Base-by-base conservation (phyloP, 2,797 vertebrate species). In the Morus bassanus region DNA sequence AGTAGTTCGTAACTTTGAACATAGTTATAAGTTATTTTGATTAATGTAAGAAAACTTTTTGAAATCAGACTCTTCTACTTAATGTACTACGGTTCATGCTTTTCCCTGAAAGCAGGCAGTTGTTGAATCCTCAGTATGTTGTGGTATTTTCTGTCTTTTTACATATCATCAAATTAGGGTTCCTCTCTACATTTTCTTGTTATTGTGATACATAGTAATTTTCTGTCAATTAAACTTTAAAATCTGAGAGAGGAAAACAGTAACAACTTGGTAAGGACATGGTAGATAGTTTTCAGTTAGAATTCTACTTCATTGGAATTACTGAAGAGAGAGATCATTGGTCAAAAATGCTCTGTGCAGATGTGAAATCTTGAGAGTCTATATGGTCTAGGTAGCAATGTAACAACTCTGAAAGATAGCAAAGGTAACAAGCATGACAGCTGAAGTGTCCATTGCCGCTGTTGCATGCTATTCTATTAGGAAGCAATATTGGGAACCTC, bases 1-100 rank as follows among this genome's bases (percentile, higher is more conserved):
- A 93, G 80, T 60, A 85, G 77, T 93, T 95, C 74, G 90, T 87
- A 84, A 95, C 91, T 97, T 96, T 3, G 24, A 91, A 39, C 64
- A 28, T 25, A 60, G 80, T 93, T 94, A 51, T 22, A 91, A 95
- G 67, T 95, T 94, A 85, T 68, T 96, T 96, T 93, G 91, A 95
- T 95, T 85, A 93, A 91, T 85, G 45, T 79, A 85, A 79, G 72
- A 73, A 70, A 95, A 96, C 88, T 93, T 93, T 61, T 93, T 61
- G 85, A 82, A 87, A 57, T 91, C 75, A 87, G 48, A 17, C 60
- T 95, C 51, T 85, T 64, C 27, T 77, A 39, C 60, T 80, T 82
- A 39, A 60, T 45, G 59, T 75, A 5, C 33, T 61, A 0, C 45
- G 84, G 70, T 76, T 80, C 53, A 19, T 70, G 63, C 43, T 84